Base-by-base conservation (phyloP, 2,113 vertebrate genomes). In the Leptobrachium leishanense region DNA sequence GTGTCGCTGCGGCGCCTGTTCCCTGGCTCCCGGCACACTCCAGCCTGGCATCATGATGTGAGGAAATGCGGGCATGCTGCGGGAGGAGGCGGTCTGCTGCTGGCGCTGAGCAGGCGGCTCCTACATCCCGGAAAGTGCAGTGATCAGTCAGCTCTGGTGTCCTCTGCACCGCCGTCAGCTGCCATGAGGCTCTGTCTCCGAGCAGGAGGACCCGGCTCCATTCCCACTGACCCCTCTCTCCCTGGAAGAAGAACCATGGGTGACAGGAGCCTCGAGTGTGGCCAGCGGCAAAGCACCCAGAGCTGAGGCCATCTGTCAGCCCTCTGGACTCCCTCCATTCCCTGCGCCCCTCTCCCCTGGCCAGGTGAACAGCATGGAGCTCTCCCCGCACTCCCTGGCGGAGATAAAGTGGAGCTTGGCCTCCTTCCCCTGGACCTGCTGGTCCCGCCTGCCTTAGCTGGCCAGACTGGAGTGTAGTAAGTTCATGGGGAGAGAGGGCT, bases 381-480 rank as follows among this genome's bases (percentile, higher is more conserved):
- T 6, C 20, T 83, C 46, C 4, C 85, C 88, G 83, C 88, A 92
- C 88, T 95, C 91, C 86, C 91, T 98, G 82, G 95, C 96, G 92
- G 95, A 97, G 85, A 92, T 98, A 76, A 94, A 95, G 85, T 98
- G 97, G 97, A 99, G 97, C 88, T 87, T 92, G 68, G 94, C 93
- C 84, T 90, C 96, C 73, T 83, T 97, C 43, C 94, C 95, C 0
- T 98, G 83, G 96, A 98, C 88, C 93, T 95, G 83, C 91, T 98
- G 46, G 93, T 98, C 90, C 83, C 94, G 95, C 72, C 88, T 98
- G 85, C 97, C 97, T 9, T 96, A 98, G 85, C 93, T 98, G 83
- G 95, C 91, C 84, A 92, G 90, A 84, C 90, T 95, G 89, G 93
- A 96, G 76, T 90, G 87, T 84, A 95, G 95, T 95, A 79, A 91